These are phyloP conservation scores for Rhinolophus ferrumequinum DNA, from an alignment of 2,113 vertebrate genomes.

Conservation along the genomic window DNA sequence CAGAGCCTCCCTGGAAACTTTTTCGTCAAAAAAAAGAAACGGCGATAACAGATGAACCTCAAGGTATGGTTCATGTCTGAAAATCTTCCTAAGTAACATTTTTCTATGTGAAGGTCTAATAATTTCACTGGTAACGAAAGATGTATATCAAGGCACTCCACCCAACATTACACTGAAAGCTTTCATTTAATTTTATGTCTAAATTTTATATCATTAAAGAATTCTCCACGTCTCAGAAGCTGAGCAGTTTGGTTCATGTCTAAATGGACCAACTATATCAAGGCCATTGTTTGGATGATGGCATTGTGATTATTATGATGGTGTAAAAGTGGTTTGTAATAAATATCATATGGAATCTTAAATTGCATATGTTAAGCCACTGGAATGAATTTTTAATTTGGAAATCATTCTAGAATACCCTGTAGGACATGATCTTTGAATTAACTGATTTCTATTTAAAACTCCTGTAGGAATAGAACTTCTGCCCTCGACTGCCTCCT, in stretches of 20 bases:
- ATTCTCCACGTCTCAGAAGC: background rate
- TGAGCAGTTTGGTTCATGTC: background rate
- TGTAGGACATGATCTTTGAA: background rate
- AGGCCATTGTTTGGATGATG: background rate
- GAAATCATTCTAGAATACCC: background rate
- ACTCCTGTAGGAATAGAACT: background rate
- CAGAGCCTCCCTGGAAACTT: slow-evolving; percentile 90
- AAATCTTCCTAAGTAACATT: background rate
- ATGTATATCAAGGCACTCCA: background rate
- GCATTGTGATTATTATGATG: background rate
- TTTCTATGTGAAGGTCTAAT: background rate
- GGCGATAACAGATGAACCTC: slow-evolving; percentile 89
- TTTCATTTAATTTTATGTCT: background rate
- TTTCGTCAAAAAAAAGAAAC: slow-evolving; percentile 88
- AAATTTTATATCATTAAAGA: background rate
- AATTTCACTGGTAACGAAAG: background rate
- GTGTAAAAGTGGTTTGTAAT: background rate
- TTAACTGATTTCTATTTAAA: background rate
- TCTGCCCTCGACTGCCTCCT: background rate
- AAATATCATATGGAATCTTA: background rate
- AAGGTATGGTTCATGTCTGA: slow-evolving; percentile 76
- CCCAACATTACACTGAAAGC: background rate
- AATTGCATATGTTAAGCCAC: background rate
- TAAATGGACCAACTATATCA: background rate
- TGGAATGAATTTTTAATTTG: background rate